A percentile compares a stretch with the other conserved stretches of the same genome.
phyloP scores from a whole-genome alignment of 2,113 vertebrate species.

The Scolopax mira region DNA sequence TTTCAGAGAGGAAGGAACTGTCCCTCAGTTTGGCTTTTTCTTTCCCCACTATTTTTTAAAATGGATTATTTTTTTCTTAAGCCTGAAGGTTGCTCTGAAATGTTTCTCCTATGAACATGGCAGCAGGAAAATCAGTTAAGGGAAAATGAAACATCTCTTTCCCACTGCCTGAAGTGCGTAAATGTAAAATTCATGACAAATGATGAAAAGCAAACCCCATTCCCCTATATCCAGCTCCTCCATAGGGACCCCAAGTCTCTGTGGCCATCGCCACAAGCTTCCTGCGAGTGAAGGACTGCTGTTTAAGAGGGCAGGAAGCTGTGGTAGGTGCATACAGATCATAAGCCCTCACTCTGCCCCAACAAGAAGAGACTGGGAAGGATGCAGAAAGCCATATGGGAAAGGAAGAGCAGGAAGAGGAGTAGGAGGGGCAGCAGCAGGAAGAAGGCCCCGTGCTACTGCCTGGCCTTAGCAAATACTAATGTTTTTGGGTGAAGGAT shows the following conservation, averaged over 20 bases:
- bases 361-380: background rate
- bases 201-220: background rate
- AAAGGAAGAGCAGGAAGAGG: background rate
- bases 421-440: background rate
- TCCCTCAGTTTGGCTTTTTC: background rate
- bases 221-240: background rate
- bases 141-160: background rate
- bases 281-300: background rate
- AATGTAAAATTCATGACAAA: background rate
- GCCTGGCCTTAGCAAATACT: background rate
- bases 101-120: background rate
- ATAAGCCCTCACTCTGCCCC: background rate
- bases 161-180: background rate
- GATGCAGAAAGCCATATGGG: background rate
- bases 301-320: background rate
- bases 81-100: background rate
- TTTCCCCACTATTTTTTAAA: background rate
- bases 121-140: background rate
- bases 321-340: background rate
- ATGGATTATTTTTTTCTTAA: background rate
- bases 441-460: background rate
- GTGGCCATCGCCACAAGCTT: fast-evolving
- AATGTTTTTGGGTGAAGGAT: background rate
- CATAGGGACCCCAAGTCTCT: background rate
- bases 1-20: background rate